Base-by-base conservation (phyloP, 2,888 invertebrate species). In the Dugesia japonica region DNA sequence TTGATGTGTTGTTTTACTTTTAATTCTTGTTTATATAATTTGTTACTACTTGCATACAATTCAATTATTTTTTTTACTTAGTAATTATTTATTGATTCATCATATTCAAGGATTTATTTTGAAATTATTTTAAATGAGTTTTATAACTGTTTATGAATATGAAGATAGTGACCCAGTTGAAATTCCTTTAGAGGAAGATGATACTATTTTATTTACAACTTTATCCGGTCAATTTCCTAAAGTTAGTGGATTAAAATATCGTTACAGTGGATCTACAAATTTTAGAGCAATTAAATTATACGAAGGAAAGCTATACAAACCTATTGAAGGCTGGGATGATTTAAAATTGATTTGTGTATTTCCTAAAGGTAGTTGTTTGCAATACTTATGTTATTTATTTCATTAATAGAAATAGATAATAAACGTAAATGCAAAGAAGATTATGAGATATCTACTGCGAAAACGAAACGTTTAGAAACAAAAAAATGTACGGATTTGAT, bases 191-290 rank as follows among this genome's bases (percentile, higher is more conserved):
- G 95, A 97, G 86, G 89, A 91, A 81, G 94, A 97, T 86, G 91
- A 91, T 78, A 92, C 92, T 26, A 86, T 97, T 79, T 86, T 94
- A 79, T 86, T 98, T 81, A 91, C 93, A 78, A 98, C 98, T n/a
- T 87, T 98, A 78, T 89, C 92, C 80, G 95, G 93, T 73, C 94
- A 97, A 85, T 98, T 93, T 86, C 97, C 97, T 77, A 95, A 95
- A 79, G 91, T 94, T 71, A 93, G 92, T 84, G 98, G 98, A 31
- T 87, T 98, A 77, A 98, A 98, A 87, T 98, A 92, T 86, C 89
- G 94, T 79, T 93, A 93, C 85, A 90, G 92, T 31, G 94, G 94
- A 76, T 82, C 82, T 15, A 82, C 83, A 38, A 80, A 81, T 75
- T 81, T 83, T 80, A 79, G 83, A 73, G 84, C 84, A 56, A 82